phyloP scores from a whole-genome alignment of 1,140 invertebrate species.

The Zaprionus ghesquierei region DNA sequence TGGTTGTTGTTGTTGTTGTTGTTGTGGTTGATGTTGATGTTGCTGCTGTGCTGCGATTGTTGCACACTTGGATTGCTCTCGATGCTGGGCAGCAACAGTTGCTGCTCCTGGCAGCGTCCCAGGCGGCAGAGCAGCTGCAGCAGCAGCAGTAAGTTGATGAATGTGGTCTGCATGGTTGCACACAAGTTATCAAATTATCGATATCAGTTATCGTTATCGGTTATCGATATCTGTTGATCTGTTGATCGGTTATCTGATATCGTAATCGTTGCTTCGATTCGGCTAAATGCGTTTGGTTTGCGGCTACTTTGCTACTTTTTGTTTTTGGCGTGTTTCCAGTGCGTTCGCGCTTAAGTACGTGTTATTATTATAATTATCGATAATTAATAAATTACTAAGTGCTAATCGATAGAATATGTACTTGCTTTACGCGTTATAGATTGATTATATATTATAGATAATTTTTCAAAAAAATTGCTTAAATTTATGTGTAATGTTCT shows the following conservation, averaged over 20 bases:
- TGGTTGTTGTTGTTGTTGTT: conserved; percentile 34
- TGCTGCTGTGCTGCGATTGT: conserved; percentile 44
- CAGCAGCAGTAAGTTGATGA: conserved; percentile 24
- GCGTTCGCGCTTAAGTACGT: conserved; percentile 53
- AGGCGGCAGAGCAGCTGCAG: conserved; percentile 49
- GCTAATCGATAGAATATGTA: conserved; percentile 55
- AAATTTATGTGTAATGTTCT: not conserved
- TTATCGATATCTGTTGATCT: not conserved
- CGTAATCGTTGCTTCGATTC: conserved; percentile 12
- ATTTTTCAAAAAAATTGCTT: conserved; percentile 48
- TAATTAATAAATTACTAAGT: conserved; percentile 73
- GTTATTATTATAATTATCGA: conserved; percentile 19
- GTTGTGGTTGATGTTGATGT: conserved; percentile 35
- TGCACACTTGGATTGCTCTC: conserved; percentile 45
- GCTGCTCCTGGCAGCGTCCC: conserved; percentile 57
- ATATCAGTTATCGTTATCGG: not conserved
- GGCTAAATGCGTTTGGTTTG: conserved; percentile 42
- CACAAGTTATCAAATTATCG: not conserved
- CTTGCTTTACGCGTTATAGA: conserved; percentile 11
- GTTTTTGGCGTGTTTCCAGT: conserved; percentile 53
- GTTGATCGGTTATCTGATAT: not conserved
- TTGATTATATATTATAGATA: conserved; percentile 17
- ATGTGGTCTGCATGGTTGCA: conserved; percentile 22
- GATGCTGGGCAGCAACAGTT: conserved; percentile 59
- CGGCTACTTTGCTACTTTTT: conserved; percentile 60